Base-by-base conservation (phyloP, 2,113 vertebrate genomes). In the Elanus axillaris region DNA sequence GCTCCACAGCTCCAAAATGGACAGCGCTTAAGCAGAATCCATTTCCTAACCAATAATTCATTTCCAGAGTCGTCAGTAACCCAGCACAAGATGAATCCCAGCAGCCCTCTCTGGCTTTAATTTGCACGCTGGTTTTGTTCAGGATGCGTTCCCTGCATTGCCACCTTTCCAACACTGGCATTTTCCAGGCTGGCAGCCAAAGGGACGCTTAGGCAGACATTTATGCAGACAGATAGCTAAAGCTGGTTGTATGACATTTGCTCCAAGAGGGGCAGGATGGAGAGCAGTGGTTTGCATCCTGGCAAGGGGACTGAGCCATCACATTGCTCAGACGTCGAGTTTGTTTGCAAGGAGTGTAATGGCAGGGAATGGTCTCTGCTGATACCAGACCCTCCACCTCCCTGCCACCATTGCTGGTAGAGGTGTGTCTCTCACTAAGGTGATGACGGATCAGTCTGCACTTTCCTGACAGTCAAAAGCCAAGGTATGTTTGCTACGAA, bases 121-220 rank as follows among this genome's bases (percentile, higher is more conserved):
- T 87, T 64, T 82, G 66, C 42, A 60, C 62, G 1, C 45, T 63
- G 64, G 20, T 90, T 96, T 90, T 79, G 34, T 59, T 88, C 62
- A 43, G 89, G 81, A 60, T 7, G 22, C 4, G 1, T n/a, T 86
- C 53, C 79, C 79, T 56, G 59, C 55, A 6, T 67, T 3, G 0
- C 47, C 56, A 62, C 82, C 75, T 90, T 56, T 76, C 79, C 63
- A 63, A 3, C n/a, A 11, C 34, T 42, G 82, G 74, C 59, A 27
- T 76, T 94, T 93, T 88, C 79, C 92, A 95, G 96, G 86, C 83
- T 67, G 64, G 53, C 60, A 90, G 94, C 86, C 93, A 56, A 86
- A 59, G 43, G 55, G 69, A 53, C 52, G 48, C 64, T 80, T 34
- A 34, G 40, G 78, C 47, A 94, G 73, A 74, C 22, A 7, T 21